A percentile compares a stretch with the other conserved stretches of the same genome.
Evolutionary conservation across 2,113 vertebrate species (phyloP).

Genomic region (Typhlomys cinereus): DNA sequence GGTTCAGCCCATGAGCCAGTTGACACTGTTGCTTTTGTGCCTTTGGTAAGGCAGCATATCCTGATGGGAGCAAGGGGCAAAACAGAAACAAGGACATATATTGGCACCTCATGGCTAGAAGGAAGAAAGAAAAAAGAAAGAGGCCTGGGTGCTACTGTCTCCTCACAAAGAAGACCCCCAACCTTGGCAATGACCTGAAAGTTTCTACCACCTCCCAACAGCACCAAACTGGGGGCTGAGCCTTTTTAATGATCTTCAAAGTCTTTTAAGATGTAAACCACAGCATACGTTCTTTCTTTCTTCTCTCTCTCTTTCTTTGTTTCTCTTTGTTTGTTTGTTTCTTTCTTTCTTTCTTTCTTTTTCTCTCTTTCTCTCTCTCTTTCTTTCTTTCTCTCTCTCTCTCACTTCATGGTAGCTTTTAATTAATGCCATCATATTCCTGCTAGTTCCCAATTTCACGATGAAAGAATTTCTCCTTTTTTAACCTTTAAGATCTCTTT

Average conservation of each 20-base stretch:
- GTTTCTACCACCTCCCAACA: neutral
- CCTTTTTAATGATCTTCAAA: neutral
- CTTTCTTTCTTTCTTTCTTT: neutral
- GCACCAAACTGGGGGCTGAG: neutral
- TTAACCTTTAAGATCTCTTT: no score
- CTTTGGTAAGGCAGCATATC: neutral
- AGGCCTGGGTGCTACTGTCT: no score
- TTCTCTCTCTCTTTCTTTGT: no score
- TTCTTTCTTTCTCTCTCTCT: neutral
- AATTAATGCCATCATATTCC: neutral
- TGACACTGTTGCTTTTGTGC: neutral
- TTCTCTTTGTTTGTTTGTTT: no score
- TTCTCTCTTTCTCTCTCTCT: neutral
- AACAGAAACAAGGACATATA: neutral
- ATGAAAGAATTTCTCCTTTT: neutral
- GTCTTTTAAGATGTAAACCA: neutral
- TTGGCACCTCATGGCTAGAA: neutral
- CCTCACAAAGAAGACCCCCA: neutral
- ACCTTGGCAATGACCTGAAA: no score
- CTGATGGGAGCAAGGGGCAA: neutral
- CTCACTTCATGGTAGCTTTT: slow-evolving; percentile 9
- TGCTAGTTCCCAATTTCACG: neutral
- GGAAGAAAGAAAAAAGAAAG: neutral
- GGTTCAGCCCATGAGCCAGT: neutral
- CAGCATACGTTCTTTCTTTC: neutral